Percentiles rank a stretch among this genome's conserved stretches.
Conservation (phyloP, 2,797 vertebrate species). For the Pampus argenteus region DNA sequence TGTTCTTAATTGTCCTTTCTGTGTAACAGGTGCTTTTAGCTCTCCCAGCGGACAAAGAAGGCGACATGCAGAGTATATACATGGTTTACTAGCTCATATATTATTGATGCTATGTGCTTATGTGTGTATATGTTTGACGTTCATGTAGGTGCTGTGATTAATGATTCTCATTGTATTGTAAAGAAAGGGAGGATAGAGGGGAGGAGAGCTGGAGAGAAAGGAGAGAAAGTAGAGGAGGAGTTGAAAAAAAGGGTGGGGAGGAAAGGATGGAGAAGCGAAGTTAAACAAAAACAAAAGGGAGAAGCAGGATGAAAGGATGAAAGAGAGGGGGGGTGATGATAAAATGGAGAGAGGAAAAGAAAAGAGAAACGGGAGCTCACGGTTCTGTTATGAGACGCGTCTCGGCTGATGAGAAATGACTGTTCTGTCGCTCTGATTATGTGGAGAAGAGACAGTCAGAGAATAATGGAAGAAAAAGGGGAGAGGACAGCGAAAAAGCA, state of each 20-base stretch:
- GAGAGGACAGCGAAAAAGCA: slow-evolving; percentile 27
- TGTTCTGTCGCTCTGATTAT: slow-evolving; percentile 50
- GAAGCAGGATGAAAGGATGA: slow-evolving; percentile 4
- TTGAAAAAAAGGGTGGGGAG: slow-evolving; percentile 19
- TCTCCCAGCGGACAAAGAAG: slow-evolving; percentile 20
- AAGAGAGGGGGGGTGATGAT: background rate
- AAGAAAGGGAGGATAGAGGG: slow-evolving; percentile 16
- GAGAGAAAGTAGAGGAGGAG: slow-evolving; percentile 40
- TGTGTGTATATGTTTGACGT: background rate
- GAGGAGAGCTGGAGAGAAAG: slow-evolving; percentile 16
- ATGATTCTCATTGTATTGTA: slow-evolving; percentile 36
- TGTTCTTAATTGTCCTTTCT: slow-evolving; percentile 51
- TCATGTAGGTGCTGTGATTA: slow-evolving; percentile 22
- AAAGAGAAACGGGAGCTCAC: slow-evolving; percentile 3
- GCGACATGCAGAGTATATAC: slow-evolving; percentile 1
- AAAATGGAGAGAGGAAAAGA: background rate
- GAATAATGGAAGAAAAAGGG: slow-evolving; percentile 17
- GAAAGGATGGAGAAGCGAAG: too few relatives aligned
- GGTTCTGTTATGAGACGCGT: slow-evolving; percentile 23
- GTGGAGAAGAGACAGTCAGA: slow-evolving; percentile 42
- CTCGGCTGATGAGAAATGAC: slow-evolving; percentile 57
- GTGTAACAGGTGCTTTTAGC: slow-evolving; percentile 65
- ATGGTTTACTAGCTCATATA: slow-evolving; percentile 21
- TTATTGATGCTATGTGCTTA: slow-evolving; percentile 4
- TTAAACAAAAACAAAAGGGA: too few relatives aligned